Percentiles rank a stretch among this genome's conserved stretches.
Evolutionary conservation across 2,888 invertebrate species (phyloP).

Genomic region (Philereme transversata): DNA sequence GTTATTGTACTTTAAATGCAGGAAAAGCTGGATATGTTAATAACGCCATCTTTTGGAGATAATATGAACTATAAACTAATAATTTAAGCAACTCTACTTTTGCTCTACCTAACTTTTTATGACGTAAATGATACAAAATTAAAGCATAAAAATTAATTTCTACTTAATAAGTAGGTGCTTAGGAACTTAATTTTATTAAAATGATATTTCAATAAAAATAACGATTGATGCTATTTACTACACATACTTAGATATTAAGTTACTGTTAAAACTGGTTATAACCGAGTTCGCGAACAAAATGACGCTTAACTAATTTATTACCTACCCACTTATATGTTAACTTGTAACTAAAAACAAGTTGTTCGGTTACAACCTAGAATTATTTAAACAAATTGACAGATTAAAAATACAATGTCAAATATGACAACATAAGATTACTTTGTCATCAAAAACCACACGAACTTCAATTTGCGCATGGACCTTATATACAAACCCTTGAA

Average conservation of each 20-base stretch:
- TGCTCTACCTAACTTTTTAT: neutral
- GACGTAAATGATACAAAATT: neutral
- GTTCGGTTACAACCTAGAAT: neutral
- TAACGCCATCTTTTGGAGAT: conserved; percentile 18
- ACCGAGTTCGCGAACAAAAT: no score
- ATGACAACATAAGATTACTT: conserved; percentile 38
- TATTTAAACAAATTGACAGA: conserved; percentile 22
- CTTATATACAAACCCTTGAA: no score
- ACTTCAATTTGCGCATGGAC: conserved; percentile 33
- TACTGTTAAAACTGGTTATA: no score
- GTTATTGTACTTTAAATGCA: conserved; percentile 7
- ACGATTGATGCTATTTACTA: no score
- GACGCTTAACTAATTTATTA: no score
- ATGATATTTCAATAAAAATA: no score
- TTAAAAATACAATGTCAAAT: conserved; percentile 39
- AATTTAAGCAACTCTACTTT: neutral
- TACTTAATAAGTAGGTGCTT: no score
- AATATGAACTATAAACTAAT: neutral
- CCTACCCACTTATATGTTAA: no score
- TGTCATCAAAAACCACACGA: conserved; percentile 28
- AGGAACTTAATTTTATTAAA: no score
- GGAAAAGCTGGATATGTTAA: neutral
- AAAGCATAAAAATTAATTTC: no score
- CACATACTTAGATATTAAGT: no score
- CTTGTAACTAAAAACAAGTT: no score